phyloP scores from a whole-genome alignment of 2,113 vertebrate genomes.

The Astatotilapia flaviijosephi region DNA sequence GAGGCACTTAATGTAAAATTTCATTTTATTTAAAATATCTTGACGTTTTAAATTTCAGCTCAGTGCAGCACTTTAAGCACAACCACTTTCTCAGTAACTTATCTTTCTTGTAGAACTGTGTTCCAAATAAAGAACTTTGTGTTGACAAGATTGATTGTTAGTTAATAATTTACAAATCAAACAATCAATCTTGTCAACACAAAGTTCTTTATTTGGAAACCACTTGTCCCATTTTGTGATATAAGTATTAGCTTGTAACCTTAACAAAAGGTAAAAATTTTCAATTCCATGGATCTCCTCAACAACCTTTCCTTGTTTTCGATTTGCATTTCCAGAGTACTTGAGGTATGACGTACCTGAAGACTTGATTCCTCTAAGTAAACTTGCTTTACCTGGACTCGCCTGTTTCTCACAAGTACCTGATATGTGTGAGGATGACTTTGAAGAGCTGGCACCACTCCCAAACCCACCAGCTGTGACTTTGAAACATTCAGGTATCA shows the following conservation, averaged over 20 bases:
- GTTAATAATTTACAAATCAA: too few relatives aligned
- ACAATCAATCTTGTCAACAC: not conserved
- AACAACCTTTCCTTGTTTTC: not conserved
- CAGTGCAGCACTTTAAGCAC: not conserved
- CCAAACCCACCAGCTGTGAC: conserved; percentile 12
- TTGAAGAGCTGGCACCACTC: not conserved
- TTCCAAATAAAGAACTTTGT: not conserved
- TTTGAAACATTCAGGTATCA: conserved; percentile 22
- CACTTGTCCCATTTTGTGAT: not conserved
- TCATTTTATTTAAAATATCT: not conserved
- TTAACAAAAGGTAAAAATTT: not conserved
- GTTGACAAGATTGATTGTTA: not conserved
- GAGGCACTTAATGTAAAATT: not conserved
- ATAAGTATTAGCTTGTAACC: not conserved
- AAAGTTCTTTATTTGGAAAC: not conserved
- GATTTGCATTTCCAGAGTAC: conserved; percentile 39
- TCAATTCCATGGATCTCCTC: not conserved
- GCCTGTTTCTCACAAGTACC: not conserved
- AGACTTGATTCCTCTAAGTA: conserved; percentile 44
- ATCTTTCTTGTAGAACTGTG: not conserved
- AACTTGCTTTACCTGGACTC: conserved; percentile 42
- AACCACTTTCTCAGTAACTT: not conserved
- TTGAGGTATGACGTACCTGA: conserved; percentile 44
- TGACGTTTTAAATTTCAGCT: fast-evolving
- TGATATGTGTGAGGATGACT: not conserved